Conservation (phyloP, 2,797 vertebrate genomes). For the Syngnathus rostellatus region DNA sequence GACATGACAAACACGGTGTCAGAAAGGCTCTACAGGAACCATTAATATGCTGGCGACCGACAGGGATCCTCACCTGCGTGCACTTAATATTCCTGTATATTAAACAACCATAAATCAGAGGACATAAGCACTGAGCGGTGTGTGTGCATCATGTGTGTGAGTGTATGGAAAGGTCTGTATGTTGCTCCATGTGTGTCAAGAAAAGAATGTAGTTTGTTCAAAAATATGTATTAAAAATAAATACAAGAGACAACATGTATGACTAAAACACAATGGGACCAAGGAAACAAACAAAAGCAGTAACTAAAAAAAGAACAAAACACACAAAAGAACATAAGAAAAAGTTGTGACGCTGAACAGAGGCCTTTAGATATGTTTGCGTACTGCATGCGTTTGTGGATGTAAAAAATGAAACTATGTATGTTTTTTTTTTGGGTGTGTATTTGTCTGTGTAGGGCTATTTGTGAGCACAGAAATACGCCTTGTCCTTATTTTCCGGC, state of each 20-base stretch:
- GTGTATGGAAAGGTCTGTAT: constrained; percentile 3
- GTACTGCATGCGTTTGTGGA: constrained; percentile 71
- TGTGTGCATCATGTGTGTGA: constrained; percentile 21
- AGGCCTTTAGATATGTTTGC: not conserved
- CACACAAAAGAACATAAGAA: no score
- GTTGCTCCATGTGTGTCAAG: not conserved
- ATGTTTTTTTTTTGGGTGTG: not conserved
- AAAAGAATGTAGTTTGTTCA: not conserved
- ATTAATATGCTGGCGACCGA: constrained; percentile 68
- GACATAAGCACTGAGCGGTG: constrained; percentile 49
- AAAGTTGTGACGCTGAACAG: not conserved
- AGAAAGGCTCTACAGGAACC: constrained; percentile 64
- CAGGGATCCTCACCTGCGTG: constrained; percentile 66
- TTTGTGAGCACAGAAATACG: constrained; percentile 1
- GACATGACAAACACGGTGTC: constrained; percentile 77
- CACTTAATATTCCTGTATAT: constrained; percentile 78
- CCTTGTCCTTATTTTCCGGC: constrained; percentile 52
- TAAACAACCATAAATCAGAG: constrained; percentile 78
- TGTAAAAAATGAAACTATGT: constrained; percentile 26
- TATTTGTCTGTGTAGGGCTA: not conserved
- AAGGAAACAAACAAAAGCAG: no score
- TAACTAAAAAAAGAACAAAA: no score
- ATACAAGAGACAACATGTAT: no score
- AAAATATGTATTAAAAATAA: not conserved
- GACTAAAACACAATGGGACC: no score